Conservation (phyloP, 2,888 invertebrate genomes). For the Idaea dimidiata region DNA sequence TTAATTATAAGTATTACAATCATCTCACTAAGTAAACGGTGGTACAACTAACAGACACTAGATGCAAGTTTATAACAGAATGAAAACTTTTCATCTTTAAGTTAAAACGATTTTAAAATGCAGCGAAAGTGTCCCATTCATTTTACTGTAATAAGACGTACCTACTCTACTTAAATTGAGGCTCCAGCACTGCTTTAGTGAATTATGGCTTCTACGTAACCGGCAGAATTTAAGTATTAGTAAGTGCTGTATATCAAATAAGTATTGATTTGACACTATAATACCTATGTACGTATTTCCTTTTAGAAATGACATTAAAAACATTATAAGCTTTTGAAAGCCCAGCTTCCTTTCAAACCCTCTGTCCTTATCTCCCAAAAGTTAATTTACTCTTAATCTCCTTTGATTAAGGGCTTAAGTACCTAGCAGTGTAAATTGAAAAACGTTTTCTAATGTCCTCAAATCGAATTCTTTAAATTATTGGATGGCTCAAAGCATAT, state of each 20-base stretch:
- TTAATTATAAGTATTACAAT: no score
- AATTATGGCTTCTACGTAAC: not conserved
- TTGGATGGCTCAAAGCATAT: not conserved
- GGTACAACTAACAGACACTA: not conserved
- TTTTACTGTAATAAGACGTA: not conserved
- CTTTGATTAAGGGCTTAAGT: not conserved
- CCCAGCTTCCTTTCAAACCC: not conserved
- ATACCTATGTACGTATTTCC: not conserved
- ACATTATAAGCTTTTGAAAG: not conserved
- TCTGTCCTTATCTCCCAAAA: not conserved
- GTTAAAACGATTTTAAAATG: not conserved
- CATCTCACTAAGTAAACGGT: not conserved
- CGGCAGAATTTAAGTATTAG: not conserved
- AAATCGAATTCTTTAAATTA: not conserved
- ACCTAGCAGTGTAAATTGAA: not conserved
- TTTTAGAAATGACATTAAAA: not conserved
- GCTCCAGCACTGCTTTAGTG: not conserved
- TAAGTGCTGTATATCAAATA: not conserved
- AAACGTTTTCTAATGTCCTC: not conserved
- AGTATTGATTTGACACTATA: not conserved
- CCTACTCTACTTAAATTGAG: not conserved
- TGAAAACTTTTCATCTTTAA: not conserved
- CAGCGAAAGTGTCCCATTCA: not conserved
- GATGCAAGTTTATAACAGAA: not conserved
- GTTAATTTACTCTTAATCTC: not conserved